Evolutionary conservation across 2,797 vertebrate genomes (phyloP).

Genomic region (Botia kubotai): DNA sequence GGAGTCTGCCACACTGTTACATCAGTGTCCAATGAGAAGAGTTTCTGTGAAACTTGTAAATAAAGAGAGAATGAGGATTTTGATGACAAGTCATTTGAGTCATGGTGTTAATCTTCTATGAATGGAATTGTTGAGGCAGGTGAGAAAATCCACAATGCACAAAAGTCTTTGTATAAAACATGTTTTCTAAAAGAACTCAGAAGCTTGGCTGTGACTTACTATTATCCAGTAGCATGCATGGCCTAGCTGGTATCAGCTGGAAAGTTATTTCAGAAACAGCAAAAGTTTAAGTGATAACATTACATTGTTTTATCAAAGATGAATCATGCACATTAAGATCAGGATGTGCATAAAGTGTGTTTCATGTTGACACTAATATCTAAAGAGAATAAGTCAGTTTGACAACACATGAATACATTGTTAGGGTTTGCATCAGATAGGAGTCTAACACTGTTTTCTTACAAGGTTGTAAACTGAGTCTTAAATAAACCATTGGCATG

Average conservation of each 20-base stretch:
- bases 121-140: not conserved
- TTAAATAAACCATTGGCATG: not conserved
- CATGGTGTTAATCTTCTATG: not conserved
- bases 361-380: not conserved
- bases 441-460: slow-evolving; percentile 51
- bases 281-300: too few species aligned
- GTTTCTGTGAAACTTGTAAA: slow-evolving; percentile 97
- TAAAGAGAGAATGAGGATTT: slow-evolving; percentile 80
- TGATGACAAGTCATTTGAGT: slow-evolving; percentile 65
- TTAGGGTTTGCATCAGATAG: slow-evolving; percentile 46
- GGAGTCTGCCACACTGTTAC: slow-evolving; percentile 13
- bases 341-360: too few species aligned
- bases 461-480: slow-evolving; percentile 7
- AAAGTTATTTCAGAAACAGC: too few species aligned
- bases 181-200: too few species aligned
- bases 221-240: too few species aligned
- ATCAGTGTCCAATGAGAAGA: slow-evolving; percentile 76
- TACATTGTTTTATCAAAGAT: too few species aligned
- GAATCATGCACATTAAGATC: too few species aligned
- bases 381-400: not conserved
- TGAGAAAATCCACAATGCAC: too few species aligned
- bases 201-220: too few species aligned
- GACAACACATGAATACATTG: slow-evolving; percentile 2
- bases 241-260: too few species aligned
- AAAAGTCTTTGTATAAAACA: too few species aligned